These are phyloP conservation scores for Columba janthina DNA, from an alignment of 2,113 vertebrate genomes.

Conservation along the genomic window DNA sequence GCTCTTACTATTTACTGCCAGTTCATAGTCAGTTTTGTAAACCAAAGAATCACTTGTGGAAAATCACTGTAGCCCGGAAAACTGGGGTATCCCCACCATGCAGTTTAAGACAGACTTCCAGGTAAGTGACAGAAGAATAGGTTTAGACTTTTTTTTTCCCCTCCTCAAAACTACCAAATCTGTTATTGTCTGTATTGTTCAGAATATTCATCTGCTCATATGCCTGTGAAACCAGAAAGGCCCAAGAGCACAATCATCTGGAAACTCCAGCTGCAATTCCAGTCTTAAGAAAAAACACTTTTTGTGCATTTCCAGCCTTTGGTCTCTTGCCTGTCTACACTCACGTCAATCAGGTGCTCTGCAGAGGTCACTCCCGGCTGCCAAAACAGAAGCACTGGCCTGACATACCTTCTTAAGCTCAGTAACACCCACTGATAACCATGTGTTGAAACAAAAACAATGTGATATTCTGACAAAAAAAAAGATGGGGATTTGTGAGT, in stretches of 20 bases:
- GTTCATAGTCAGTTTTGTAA: not conserved
- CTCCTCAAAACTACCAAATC: not conserved
- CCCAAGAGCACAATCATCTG: not conserved
- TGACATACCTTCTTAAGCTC: not conserved
- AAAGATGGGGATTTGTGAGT: not conserved
- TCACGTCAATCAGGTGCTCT: not conserved
- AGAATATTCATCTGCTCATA: not conserved
- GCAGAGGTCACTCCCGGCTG: not conserved
- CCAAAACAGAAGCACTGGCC: not conserved
- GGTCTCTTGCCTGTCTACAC: not conserved
- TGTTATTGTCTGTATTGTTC: not conserved
- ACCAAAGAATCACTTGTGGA: not conserved
- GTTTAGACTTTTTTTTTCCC: not conserved
- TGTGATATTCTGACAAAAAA: not conserved
- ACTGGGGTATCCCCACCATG: not conserved
- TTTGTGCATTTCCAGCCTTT: not conserved
- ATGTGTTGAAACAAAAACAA: not conserved
- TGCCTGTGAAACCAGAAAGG: not conserved
- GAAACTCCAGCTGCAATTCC: not conserved
- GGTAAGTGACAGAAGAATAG: not conserved
- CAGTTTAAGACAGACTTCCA: not conserved
- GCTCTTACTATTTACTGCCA: not conserved
- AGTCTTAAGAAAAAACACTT: not conserved
- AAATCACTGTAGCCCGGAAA: not conserved
- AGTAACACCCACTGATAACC: not conserved